A percentile compares a stretch with the other conserved stretches of the same genome.
Conservation (phyloP, 1,140 invertebrate genomes). For the Nymphalis io region DNA sequence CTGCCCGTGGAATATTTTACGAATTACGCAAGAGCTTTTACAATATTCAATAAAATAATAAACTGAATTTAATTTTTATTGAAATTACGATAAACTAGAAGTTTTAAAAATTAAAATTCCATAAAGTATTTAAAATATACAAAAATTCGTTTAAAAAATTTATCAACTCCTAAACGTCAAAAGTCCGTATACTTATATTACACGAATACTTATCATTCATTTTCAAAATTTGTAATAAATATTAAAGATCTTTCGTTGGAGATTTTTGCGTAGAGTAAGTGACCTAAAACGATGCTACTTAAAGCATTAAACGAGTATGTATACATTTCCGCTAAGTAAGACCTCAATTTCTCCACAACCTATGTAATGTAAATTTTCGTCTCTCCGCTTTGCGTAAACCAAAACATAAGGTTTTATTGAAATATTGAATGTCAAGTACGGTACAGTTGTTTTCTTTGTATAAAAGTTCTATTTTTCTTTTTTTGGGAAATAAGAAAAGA, state of each 20-base stretch:
- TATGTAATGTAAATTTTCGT: conserved; percentile 77
- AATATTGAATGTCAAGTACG: conserved; percentile 75
- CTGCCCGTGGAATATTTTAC: conserved; percentile 71
- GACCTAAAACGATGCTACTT: conserved; percentile 48
- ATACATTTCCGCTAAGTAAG: conserved; percentile 49
- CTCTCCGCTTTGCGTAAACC: conserved; percentile 66
- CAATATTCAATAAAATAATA: conserved; percentile 66
- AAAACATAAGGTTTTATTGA: conserved; percentile 71
- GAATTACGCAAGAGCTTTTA: conserved; percentile 70
- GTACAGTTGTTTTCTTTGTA: conserved; percentile 70
- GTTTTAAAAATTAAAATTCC: background rate
- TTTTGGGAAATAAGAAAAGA: background rate
- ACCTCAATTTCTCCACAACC: conserved; percentile 67
- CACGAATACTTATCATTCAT: no score
- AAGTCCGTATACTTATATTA: no score
- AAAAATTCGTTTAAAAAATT: no score
- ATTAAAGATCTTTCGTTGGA: background rate
- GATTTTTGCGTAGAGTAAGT: conserved; percentile 32
- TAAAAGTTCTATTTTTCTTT: conserved; percentile 54
- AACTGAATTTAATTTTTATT: conserved; percentile 21
- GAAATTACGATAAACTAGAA: background rate
- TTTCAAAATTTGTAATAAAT: no score
- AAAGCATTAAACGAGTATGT: conserved; percentile 40
- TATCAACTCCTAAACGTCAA: no score
- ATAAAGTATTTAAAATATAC: no score